Evolutionary conservation across 2,797 vertebrate species (phyloP), one percentile per base, ranked within the genome.

Genomic region (Hipposideros larvatus): DNA sequence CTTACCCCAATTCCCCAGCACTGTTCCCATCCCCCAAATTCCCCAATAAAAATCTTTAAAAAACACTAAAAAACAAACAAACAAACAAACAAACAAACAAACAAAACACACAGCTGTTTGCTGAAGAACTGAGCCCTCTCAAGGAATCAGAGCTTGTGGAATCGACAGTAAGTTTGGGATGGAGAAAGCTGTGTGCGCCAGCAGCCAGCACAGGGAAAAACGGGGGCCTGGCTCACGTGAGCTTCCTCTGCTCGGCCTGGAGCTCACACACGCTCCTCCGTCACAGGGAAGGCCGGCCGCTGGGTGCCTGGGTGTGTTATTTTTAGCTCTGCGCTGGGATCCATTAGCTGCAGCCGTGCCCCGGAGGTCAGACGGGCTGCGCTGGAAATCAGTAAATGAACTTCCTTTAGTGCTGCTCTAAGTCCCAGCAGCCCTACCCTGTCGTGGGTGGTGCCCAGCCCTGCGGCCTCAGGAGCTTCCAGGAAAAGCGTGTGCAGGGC

Each of bases 121-220:
- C 31, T 34, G 22, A 34, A 66, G 61, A 37, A 26, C 77, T 15
- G 28, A 11, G 95, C 86, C 70, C 53, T 4, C 89, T 96, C 93
- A 59, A 51, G 96, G 85, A 79, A 96, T 95, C 88, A 31, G 94
- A 96, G 89, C 91, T 97, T 66, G 31, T 70, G 53, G 96, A 97
- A 97, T 95, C 68, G 63, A 51, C 48, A 51, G 13, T 48, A 48
- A 48, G 46, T 48, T 48, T 2, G 46, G 46, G 53, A 65, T n/a
- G 28, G 84, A 73, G 82, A 75, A 14, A 51, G 57, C 28, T 22
- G 10, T 28, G 19, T 7, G 55, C 80, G 57, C 66, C 5, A 3
- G 77, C 68, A 65, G 28, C 41, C n/a, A 43, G 48, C 48, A 16
- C 48, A 14, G 48, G 48, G 48, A 51, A 15, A 15, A 1, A 51